Base-by-base conservation (phyloP, 1,140 invertebrate species). In the Coelopa frigida region DNA sequence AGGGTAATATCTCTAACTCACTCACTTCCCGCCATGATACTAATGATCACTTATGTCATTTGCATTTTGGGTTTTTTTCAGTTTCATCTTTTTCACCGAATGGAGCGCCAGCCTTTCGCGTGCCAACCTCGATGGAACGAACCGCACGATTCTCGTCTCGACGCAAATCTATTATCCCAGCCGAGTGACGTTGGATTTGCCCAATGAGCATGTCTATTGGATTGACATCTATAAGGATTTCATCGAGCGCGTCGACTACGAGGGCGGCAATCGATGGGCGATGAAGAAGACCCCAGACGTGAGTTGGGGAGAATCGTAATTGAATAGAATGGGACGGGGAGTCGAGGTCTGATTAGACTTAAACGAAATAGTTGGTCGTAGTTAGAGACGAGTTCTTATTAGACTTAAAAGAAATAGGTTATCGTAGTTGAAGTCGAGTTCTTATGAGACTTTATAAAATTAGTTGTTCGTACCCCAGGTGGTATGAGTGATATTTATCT, bases 51-150 rank as follows among this genome's bases (percentile, higher is more conserved):
- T 35, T 11, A 22, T 42, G 24, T 26, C 20, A 23, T 24, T 42
- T 17, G 21, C 31, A 42, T 29, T 42, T 42, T 42, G 27, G 7
- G 24, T 29, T 29, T 23, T 18, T 41, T 46, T 29, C 59, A 81
- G 83, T n/a, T 75, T 74, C 48, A 79, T 87, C 73, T 88, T 87
- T 70, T 87, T 83, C 65, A 81, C 82, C n/a, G 81, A 82, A 59
- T 85, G 83, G 80, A 82, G 81, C 38, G 75, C 84, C 5, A 75
- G 73, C 55, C 60, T 91, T 51, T 78, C 80, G 53, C 71, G 81
- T 41, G 75, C 80, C 3, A 50, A 61, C 42, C 71, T 87, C 49
- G 78, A 81, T 53, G 84, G 84, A 31, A 71, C 54, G 8, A 72
- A 73, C 44, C 68, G 78, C 38, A 73, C 63, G 11, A 51, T 68